Base-by-base conservation (phyloP, 2,888 invertebrate species). In the Palloptera scutellata region DNA sequence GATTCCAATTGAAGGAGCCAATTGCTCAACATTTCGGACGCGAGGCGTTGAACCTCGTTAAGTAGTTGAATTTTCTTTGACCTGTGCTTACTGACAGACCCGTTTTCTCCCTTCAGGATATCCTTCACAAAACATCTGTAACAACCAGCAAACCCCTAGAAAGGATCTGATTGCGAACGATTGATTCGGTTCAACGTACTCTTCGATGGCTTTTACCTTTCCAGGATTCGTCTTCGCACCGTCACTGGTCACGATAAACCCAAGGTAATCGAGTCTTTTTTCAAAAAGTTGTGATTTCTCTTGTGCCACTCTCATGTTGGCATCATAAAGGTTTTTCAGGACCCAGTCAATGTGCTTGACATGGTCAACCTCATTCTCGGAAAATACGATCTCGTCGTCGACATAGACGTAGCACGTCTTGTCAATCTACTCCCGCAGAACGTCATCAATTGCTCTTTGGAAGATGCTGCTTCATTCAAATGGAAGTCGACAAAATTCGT, bases 201-300 rank as follows among this genome's bases (percentile, higher is more conserved):
- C 53, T 53, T n/a, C 8, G 11, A 53, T 3, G 15, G 15, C 53
- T 19, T 53, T 53, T 3, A 53, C 15, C 15, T n/a, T 53, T 11
- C 19, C 53, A 11, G 53, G 53, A 11, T n/a, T 3, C 19, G 64
- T 64, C 30, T 40, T 52, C 9, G 42, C 42, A 17, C 64, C 59
- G 30, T 41, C 12, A 13, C 53, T 30, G 48, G 64, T 51, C 51
- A 57, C 51, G 15, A 57, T 20, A 20, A 61, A 61, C 10, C 61
- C 61, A 19, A 53, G 53, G 20, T 53, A 61, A 30, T 61, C 61
- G 15, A 52, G 15, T 19, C 41, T 40, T 64, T 65, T 61, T 67
- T 62, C n/a, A 17, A 70, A 70, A 54, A 70, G 67, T 11, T 68
- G 13, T 1, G 63, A 61, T 58, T 70, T 70, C n/a, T 68, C 61